phyloP scores from a whole-genome alignment of 1,140 invertebrate species.

The Drosophila rhopaloa region DNA sequence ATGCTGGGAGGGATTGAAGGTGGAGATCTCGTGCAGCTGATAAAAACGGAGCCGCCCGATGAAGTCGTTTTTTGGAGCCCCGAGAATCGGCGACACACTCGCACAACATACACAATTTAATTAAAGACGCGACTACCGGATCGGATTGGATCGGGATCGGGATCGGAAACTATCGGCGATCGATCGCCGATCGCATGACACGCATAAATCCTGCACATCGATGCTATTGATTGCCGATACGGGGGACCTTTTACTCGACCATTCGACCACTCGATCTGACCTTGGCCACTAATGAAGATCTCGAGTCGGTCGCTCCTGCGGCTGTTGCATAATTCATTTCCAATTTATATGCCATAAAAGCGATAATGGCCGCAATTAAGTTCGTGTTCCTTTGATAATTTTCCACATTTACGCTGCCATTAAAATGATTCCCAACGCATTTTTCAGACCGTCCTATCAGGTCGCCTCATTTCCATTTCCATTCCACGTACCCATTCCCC shows the following conservation, averaged over 20 bases:
- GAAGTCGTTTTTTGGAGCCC: slow-evolving; percentile 49
- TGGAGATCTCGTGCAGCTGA: slow-evolving; percentile 65
- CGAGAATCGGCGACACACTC: slow-evolving; percentile 18
- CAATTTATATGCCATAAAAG: slow-evolving; percentile 79
- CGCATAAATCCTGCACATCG: slow-evolving; percentile 27
- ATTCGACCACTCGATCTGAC: slow-evolving; percentile 18
- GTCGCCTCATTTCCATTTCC: slow-evolving; percentile 67
- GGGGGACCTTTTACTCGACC: neutral
- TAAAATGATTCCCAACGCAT: slow-evolving; percentile 77
- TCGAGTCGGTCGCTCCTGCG: slow-evolving; percentile 1
- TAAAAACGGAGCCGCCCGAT: slow-evolving; percentile 57
- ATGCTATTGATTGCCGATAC: neutral
- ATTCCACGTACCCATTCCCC: neutral
- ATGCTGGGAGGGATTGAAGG: slow-evolving; percentile 17
- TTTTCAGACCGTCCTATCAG: slow-evolving; percentile 62
- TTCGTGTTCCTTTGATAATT: slow-evolving; percentile 82
- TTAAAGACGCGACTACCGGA: slow-evolving; percentile 75
- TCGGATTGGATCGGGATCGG: slow-evolving; percentile 3
- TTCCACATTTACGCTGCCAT: slow-evolving; percentile 80
- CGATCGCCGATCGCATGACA: slow-evolving; percentile 15
- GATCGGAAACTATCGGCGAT: slow-evolving; percentile 20
- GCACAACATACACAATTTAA: slow-evolving; percentile 78
- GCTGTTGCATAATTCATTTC: slow-evolving; percentile 78
- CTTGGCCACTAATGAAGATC: slow-evolving; percentile 70
- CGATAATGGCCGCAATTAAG: slow-evolving; percentile 81